Base-by-base conservation (phyloP, 2,797 vertebrate species). In the Mus caroli region DNA sequence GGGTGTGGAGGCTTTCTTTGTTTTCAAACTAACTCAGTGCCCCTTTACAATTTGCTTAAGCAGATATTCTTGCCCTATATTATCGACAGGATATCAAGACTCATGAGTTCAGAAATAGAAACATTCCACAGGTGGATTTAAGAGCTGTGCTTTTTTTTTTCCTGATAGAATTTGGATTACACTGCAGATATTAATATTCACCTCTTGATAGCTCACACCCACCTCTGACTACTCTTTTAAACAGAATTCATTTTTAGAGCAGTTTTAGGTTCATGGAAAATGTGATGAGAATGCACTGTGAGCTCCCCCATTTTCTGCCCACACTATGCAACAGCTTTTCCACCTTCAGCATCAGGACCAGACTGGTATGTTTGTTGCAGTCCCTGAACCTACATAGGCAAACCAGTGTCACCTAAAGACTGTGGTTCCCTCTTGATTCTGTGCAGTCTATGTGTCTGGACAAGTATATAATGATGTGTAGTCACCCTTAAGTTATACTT, bases 1-100 rank as follows among this genome's bases (percentile, higher is more conserved):
- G 6, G 1, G 11, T 85, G 17, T 90, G 37, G 79, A 92, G 19
- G 14, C 94, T 88, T 84, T 90, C 10, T 28, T 46, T 50, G 19
- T 92, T 87, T 95, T 60, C 40, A 73, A 46, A 97, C 50, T 88
- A 92, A 77, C n/a, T 92, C 80, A 84, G 15, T 56, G 76, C 54
- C 52, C 6, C 31, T 92, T 87, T 84, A 50, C 9, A 75, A 43
- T 40, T 56, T 40, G 69, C 73, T 67, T 80, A 67, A 80, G 28
- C 37, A 71, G 69, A 52, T 64, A 46, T 80, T 73, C 17, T 13
- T 85, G 69, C 31, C 69, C 34, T 79, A 31, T 94, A 64, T 93
- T 77, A 80, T 77, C 87, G 46, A 88, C 28, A 93, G 94, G 88
- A 50, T 60, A 79, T 87, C 58, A 17, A 20, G 15, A 24, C 67